These are phyloP conservation scores for Nymphalis io DNA, from an alignment of 1,140 invertebrate species.

Conservation along the genomic window DNA sequence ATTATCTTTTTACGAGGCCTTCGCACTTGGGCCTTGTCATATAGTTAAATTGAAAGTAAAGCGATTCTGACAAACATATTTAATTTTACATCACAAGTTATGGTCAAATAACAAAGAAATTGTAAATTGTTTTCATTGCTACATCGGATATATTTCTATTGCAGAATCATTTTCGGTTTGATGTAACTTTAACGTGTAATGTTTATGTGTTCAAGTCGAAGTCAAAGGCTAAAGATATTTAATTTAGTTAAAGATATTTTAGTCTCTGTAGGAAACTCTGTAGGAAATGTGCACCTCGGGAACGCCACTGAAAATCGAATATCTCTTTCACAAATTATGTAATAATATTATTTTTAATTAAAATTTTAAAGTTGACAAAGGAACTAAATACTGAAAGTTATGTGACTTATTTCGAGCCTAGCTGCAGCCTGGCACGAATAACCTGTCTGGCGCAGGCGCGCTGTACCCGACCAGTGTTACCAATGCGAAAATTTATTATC, in stretches of 20 bases:
- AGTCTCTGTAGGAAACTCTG: too few species aligned
- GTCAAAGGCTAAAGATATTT: too few species aligned
- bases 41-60: slow-evolving; percentile 34
- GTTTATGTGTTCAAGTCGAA: too few species aligned
- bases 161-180: too few species aligned
- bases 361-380: too few species aligned
- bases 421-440: slow-evolving; percentile 55
- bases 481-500: slow-evolving; percentile 62
- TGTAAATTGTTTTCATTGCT: not conserved
- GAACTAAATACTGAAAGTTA: slow-evolving; percentile 40
- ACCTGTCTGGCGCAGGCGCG: slow-evolving; percentile 47
- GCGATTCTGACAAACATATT: slow-evolving; percentile 20
- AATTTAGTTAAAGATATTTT: too few species aligned
- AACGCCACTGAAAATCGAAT: too few species aligned
- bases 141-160: too few species aligned
- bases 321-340: too few species aligned
- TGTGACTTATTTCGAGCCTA: slow-evolving; percentile 62
- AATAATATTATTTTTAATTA: too few species aligned
- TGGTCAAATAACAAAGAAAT: not conserved
- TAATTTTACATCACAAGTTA: slow-evolving; percentile 7
- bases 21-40: slow-evolving; percentile 51
- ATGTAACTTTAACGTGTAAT: too few species aligned
- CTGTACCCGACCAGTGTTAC: slow-evolving; percentile 41
- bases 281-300: too few species aligned
- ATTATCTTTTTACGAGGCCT: slow-evolving; percentile 61